Percentiles rank a stretch among this genome's conserved stretches.
These are phyloP conservation scores for Hafferia zeledoni DNA, from an alignment of 2,797 vertebrate species.

Conservation along the genomic window DNA sequence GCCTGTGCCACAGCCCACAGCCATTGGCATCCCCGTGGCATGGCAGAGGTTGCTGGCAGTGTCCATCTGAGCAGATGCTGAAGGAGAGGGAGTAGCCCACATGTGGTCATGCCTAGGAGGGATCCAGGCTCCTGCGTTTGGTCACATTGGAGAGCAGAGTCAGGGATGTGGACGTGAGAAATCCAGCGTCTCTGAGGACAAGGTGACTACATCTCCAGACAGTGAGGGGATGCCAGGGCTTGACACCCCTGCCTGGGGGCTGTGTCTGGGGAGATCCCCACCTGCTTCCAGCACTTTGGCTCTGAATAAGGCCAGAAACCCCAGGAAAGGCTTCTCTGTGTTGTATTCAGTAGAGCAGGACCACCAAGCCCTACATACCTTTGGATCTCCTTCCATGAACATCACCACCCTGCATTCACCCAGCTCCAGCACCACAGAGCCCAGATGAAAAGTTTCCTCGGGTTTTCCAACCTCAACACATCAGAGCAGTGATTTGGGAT, in stretches of 20 bases:
- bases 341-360: not conserved
- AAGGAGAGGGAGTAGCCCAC: not conserved
- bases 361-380: not conserved
- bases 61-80: not conserved
- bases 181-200: accelerated
- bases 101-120: not conserved
- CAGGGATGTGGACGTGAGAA: not conserved
- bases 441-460: not conserved
- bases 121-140: not conserved
- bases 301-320: not conserved
- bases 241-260: not conserved
- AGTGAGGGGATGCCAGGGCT: not conserved
- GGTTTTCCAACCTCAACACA: not conserved
- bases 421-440: not conserved
- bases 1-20: not conserved
- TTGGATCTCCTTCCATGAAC: not conserved
- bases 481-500: not conserved
- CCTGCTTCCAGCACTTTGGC: not conserved
- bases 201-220: not conserved
- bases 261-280: not conserved
- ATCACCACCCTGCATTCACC: not conserved
- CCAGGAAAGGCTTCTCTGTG: not conserved
- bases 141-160: accelerated
- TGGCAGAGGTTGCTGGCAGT: not conserved
- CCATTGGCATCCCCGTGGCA: not conserved